phyloP scores from a whole-genome alignment of 2,888 invertebrate genomes.

The Ichneumoninae sp. region DNA sequence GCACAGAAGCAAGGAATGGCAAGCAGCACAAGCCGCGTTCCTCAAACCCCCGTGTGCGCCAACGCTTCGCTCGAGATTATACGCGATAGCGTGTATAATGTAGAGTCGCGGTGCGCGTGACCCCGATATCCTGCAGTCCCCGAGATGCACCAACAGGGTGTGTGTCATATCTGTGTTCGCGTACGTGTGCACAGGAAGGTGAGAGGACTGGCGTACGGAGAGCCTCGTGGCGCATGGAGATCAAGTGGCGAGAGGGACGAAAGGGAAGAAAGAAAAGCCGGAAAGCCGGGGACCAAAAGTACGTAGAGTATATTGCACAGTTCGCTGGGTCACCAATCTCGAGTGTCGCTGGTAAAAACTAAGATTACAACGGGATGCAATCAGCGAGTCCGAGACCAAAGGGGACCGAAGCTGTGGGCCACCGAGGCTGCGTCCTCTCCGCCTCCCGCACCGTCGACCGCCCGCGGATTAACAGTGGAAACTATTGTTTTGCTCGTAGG shows the following conservation, averaged over 20 bases:
- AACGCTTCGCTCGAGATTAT: constrained; percentile 70
- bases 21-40: constrained; percentile 31
- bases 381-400: constrained; percentile 71
- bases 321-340: constrained; percentile 72
- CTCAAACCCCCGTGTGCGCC: constrained; percentile 58
- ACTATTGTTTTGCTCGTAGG: constrained; percentile 72
- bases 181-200: neutral
- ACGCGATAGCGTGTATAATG: constrained; percentile 75
- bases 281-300: neutral
- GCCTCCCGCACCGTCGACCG: constrained; percentile 45
- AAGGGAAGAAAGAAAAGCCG: constrained; percentile 7
- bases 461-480: constrained; percentile 74
- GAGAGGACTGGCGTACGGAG: neutral
- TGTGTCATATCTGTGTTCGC: neutral
- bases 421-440: constrained; percentile 5
- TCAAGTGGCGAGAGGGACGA: constrained; percentile 25
- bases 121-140: constrained; percentile 70
- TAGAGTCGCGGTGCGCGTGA: constrained; percentile 66
- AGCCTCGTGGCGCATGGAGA: constrained; percentile 21
- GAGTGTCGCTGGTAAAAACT: constrained; percentile 77
- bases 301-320: constrained; percentile 20
- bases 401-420: neutral
- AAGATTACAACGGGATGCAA: constrained; percentile 82
- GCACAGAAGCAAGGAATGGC: neutral
- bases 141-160: constrained; percentile 18